Evolutionary conservation across 2,888 invertebrate species (phyloP).

Genomic region (Tetropium fuscum): DNA sequence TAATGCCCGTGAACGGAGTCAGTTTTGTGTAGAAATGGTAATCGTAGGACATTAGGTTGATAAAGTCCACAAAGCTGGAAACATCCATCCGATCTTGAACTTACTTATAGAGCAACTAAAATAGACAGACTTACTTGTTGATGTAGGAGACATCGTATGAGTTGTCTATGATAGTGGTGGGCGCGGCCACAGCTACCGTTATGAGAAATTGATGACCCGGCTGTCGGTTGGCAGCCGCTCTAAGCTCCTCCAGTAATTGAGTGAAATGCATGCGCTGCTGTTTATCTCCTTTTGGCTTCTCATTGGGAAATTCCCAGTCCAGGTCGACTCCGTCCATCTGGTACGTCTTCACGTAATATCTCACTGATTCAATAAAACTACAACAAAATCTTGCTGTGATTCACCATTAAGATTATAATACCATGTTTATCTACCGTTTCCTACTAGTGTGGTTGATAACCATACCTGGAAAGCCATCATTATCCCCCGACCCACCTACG

Average conservation of each 20-base stretch:
- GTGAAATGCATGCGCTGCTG: conserved; percentile 80
- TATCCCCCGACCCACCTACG: conserved; percentile 74
- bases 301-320: conserved; percentile 90
- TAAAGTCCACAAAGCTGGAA: conserved; percentile 79
- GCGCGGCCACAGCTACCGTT: conserved; percentile 85
- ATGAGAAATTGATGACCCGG: conserved; percentile 71
- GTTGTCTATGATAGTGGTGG: conserved; percentile 77
- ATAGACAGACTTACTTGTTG: conserved; percentile 70
- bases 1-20: conserved; percentile 86
- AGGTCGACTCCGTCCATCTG: conserved; percentile 80
- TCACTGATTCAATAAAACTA: conserved; percentile 69
- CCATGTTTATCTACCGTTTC: conserved; percentile 65
- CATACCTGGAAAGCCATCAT: conserved; percentile 78
- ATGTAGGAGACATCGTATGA: conserved; percentile 85
- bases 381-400: neutral
- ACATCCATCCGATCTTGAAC: neutral
- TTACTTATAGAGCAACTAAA: neutral
- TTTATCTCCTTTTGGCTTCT: conserved; percentile 55
- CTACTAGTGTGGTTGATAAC: conserved; percentile 77
- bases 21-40: conserved; percentile 83
- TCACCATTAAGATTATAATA: neutral
- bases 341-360: conserved; percentile 68
- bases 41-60: conserved; percentile 94
- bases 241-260: conserved; percentile 79
- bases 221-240: conserved; percentile 73